Evolutionary conservation across 2,797 vertebrate genomes (phyloP).

Genomic region (Parauchenoglanis ngamensis): DNA sequence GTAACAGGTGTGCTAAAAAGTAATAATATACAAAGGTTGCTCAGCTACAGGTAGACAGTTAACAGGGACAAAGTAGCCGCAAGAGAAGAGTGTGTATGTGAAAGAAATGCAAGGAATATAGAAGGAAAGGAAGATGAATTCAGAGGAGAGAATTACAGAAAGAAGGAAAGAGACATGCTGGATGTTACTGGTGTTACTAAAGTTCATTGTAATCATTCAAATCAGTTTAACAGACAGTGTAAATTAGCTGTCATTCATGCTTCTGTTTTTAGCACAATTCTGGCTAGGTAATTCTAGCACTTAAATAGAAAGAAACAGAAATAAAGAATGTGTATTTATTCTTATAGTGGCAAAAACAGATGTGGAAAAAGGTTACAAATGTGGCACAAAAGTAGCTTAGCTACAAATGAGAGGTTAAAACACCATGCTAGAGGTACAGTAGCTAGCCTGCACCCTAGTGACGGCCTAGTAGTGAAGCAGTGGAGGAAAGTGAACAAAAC

Average conservation of each 20-base stretch:
- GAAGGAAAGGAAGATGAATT: background rate
- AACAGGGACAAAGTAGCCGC: background rate
- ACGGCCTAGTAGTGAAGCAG: background rate
- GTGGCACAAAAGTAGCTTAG: background rate
- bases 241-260: background rate
- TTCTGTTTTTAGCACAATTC: background rate
- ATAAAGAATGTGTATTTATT: background rate
- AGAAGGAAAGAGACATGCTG: background rate
- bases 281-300: background rate
- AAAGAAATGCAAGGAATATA: background rate
- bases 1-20: background rate
- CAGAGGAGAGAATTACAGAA: background rate
- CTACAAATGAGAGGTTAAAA: background rate
- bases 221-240: background rate
- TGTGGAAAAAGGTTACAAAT: background rate
- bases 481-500: background rate
- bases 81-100: background rate
- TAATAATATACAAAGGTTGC: background rate
- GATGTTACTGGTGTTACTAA: background rate
- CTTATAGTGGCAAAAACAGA: background rate
- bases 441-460: background rate
- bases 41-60: background rate
- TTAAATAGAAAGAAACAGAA: conserved; percentile 5
- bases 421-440: background rate
- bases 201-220: background rate